These are phyloP conservation scores for Marmota flaviventris DNA, from an alignment of 2,113 vertebrate species.

Conservation along the genomic window DNA sequence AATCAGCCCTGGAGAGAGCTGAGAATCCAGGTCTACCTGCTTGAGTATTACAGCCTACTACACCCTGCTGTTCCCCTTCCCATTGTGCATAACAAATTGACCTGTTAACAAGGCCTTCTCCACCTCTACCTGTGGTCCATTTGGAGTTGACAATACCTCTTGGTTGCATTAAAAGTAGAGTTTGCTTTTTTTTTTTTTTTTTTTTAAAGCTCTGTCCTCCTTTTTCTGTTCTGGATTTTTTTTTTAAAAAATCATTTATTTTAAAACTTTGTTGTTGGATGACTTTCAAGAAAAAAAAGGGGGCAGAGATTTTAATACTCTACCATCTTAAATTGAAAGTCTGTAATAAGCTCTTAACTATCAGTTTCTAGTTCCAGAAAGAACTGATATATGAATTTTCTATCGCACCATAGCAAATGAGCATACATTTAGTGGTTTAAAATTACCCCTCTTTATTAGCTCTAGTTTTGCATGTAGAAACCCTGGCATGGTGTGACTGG, in stretches of 20 bases:
- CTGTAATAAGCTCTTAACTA: not conserved
- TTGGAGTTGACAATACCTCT: not conserved
- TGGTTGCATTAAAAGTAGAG: not conserved
- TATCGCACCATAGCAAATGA: not conserved
- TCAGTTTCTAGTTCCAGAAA: not conserved
- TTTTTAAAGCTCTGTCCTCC: no score
- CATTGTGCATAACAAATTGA: not conserved
- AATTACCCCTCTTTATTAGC: no score
- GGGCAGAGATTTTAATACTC: not conserved
- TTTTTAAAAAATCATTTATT: not conserved
- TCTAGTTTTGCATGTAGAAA: not conserved
- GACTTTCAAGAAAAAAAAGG: not conserved
- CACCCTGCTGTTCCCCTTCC: not conserved
- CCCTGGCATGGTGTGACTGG: not conserved
- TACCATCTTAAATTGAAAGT: not conserved
- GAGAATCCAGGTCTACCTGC: not conserved
- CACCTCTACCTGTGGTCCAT: no score
- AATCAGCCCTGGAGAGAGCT: not conserved
- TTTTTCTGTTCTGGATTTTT: not conserved
- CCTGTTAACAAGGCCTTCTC: not conserved
- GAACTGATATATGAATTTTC: not conserved
- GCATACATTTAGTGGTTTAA: not conserved
- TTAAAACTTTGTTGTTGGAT: not conserved
- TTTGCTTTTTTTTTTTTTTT: not conserved
- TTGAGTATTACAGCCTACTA: no score